A percentile compares a stretch with the other conserved stretches of the same genome.
Conservation (phyloP, 2,797 vertebrate species). For the Manis pentadactyla region DNA sequence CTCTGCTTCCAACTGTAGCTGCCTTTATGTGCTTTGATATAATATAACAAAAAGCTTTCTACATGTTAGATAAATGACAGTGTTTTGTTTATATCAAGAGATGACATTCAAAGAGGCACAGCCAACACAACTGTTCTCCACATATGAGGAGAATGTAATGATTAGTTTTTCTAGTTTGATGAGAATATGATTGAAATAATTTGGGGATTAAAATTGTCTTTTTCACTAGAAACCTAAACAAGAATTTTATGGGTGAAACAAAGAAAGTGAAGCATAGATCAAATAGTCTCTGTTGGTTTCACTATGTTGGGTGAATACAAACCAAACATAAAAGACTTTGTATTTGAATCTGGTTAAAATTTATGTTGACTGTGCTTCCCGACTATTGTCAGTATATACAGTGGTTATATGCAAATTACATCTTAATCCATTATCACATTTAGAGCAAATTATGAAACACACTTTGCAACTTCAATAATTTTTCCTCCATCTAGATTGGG, state of each 20-base stretch:
- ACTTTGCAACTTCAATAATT: constrained; percentile 31
- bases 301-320: not conserved
- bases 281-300: constrained; percentile 12
- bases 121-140: not conserved
- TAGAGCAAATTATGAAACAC: not conserved
- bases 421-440: not conserved
- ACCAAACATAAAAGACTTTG: not conserved
- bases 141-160: not conserved
- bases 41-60: constrained; percentile 24
- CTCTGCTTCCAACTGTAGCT: constrained; percentile 44
- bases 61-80: not conserved
- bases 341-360: constrained; percentile 43
- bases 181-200: not conserved
- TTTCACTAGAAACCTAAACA: not conserved
- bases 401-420: not conserved
- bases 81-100: not conserved
- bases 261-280: constrained; percentile 18
- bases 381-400: not conserved
- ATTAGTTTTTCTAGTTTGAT: not conserved
- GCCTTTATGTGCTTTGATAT: constrained; percentile 50
- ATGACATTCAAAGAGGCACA: constrained; percentile 25
- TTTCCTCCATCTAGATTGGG: not conserved
- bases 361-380: constrained; percentile 6
- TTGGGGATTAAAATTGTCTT: not conserved
- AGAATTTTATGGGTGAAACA: not conserved